These are phyloP conservation scores for Morelia viridis DNA, from an alignment of 2,797 vertebrate genomes.

Conservation along the genomic window DNA sequence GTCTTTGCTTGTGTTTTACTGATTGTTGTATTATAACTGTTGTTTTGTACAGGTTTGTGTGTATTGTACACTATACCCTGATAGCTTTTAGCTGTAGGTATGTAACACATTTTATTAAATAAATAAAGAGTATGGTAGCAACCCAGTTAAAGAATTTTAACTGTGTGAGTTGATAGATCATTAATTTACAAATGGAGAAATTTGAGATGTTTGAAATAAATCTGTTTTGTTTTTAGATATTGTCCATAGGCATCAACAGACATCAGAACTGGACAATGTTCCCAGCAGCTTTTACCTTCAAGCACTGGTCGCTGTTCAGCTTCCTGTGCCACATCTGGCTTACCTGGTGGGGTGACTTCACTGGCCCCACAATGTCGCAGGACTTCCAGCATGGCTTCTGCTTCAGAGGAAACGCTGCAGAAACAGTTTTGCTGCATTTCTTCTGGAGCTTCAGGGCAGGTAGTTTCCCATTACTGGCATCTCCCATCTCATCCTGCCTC, in stretches of 20 bases:
- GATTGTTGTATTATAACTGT: background rate
- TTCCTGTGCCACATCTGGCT: background rate
- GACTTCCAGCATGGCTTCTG: background rate
- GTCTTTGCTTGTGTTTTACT: background rate
- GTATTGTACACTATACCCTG: background rate
- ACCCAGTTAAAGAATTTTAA: background rate
- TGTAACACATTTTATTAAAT: background rate
- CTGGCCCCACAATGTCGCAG: background rate
- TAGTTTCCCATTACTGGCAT: background rate
- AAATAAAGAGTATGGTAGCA: background rate
- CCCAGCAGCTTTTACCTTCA: background rate
- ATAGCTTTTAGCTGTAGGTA: background rate
- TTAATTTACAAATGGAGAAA: background rate
- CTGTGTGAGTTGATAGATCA: background rate
- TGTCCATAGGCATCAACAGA: background rate
- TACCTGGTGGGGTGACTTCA: background rate
- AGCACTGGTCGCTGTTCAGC: background rate
- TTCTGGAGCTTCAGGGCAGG: background rate
- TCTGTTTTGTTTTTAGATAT: background rate
- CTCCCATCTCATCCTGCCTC: background rate
- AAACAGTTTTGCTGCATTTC: background rate
- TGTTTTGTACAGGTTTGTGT: background rate
- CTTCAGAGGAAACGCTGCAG: background rate
- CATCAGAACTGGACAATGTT: background rate
- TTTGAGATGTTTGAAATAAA: background rate